A percentile compares a stretch with the other conserved stretches of the same genome.
Conservation (phyloP, 1,140 invertebrate genomes). For the Drosophila pruinosa region DNA sequence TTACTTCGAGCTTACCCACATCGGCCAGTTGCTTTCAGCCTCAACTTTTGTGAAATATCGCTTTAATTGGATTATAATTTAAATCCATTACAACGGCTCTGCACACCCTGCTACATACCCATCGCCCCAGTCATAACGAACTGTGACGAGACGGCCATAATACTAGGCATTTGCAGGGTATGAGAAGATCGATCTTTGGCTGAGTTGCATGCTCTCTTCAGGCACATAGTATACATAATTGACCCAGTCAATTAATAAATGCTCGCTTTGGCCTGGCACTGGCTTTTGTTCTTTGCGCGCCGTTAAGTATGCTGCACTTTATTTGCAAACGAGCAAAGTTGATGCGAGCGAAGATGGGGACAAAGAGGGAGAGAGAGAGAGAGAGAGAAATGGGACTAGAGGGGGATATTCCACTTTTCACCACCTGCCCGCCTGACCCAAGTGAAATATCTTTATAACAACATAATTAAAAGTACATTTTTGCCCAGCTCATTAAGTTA, state of each 20-base stretch:
- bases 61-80: neutral
- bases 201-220: conserved; percentile 8
- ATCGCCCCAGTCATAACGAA: too few species aligned
- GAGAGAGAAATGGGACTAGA: neutral
- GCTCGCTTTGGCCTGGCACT: conserved; percentile 36
- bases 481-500: conserved; percentile 54
- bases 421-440: conserved; percentile 6
- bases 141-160: too few species aligned
- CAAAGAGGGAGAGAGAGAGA: neutral
- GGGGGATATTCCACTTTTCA: conserved; percentile 26
- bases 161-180: neutral
- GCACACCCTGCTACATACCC: neutral
- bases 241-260: conserved; percentile 69
- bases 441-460: conserved; percentile 57
- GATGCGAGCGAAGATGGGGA: neutral
- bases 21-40: neutral
- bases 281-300: conserved; percentile 34
- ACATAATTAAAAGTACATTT: conserved; percentile 63
- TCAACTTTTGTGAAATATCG: neutral
- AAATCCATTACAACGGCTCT: neutral
- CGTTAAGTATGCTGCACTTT: conserved; percentile 48
- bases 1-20: neutral
- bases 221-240: conserved; percentile 38
- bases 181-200: neutral
- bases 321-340: conserved; percentile 46